Evolutionary conservation across 1,140 invertebrate species (phyloP).

Genomic region (Plutomurus gul): DNA sequence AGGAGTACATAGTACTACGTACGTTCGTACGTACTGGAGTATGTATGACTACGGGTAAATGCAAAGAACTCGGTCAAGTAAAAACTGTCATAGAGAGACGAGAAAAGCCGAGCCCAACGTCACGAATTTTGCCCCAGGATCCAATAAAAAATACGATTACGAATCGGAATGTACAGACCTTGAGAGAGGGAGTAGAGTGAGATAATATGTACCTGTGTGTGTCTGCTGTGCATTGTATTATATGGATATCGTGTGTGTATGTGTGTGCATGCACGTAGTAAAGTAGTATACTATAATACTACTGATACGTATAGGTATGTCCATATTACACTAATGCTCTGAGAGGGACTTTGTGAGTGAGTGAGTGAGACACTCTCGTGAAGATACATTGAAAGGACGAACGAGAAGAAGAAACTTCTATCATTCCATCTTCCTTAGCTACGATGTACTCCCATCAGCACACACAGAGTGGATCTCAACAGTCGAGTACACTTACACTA

Average conservation of each 20-base stretch:
- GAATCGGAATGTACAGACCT: slow-evolving; percentile 44
- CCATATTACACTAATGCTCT: too few species aligned
- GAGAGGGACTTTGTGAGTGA: too few species aligned
- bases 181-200: slow-evolving; percentile 26
- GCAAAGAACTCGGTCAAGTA: slow-evolving; percentile 39
- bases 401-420: too few species aligned
- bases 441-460: too few species aligned
- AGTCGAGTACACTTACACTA: too few species aligned
- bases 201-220: neutral
- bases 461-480: too few species aligned
- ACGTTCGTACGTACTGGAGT: too few species aligned
- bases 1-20: neutral
- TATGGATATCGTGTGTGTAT: neutral
- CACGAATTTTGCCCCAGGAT: slow-evolving; percentile 40
- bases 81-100: slow-evolving; percentile 37
- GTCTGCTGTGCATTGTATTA: neutral
- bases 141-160: slow-evolving; percentile 43
- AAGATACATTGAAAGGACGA: too few species aligned
- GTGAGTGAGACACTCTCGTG: too few species aligned
- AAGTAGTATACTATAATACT: neutral
- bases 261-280: neutral
- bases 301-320: too few species aligned
- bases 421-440: too few species aligned
- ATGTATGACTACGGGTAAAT: neutral
- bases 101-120: slow-evolving; percentile 41